phyloP scores from a whole-genome alignment of 2,888 invertebrate species.

The Stegophylla sp. region DNA sequence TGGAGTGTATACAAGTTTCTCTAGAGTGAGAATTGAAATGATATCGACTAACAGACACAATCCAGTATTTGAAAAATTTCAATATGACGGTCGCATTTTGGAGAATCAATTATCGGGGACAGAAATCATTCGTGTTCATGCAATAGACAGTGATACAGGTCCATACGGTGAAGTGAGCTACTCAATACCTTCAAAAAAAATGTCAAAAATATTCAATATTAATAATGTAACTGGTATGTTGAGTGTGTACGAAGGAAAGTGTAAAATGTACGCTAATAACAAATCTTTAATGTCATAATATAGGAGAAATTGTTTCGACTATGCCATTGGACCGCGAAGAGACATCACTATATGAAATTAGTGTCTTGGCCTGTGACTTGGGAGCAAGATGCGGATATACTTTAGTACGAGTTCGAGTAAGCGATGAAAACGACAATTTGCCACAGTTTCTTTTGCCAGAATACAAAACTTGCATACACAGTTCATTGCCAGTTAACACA shows the following conservation, averaged over 20 bases:
- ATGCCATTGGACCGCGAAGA: conserved; percentile 75
- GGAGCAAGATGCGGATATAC: conserved; percentile 80
- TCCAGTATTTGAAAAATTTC: conserved; percentile 79
- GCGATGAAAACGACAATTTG: conserved; percentile 83
- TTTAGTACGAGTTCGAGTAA: conserved; percentile 78
- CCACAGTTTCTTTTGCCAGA: conserved; percentile 79
- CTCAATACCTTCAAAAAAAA: conserved; percentile 77
- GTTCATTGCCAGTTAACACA: conserved; percentile 69
- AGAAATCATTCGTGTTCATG: conserved; percentile 78
- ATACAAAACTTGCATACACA: conserved; percentile 77
- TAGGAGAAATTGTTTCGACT: conserved; percentile 63
- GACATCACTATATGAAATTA: conserved; percentile 75
- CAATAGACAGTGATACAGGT: conserved; percentile 71
- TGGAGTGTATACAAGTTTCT: conserved; percentile 90
- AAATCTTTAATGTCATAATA: conserved; percentile 63
- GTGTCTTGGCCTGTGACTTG: conserved; percentile 81
- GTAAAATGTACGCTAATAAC: neutral
- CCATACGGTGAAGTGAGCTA: conserved; percentile 72
- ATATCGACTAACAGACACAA: conserved; percentile 80
- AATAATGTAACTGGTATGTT: conserved; percentile 72
- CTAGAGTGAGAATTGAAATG: conserved; percentile 79
- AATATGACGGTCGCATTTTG: conserved; percentile 79
- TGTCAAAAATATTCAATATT: conserved; percentile 77
- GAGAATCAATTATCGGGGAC: conserved; percentile 84
- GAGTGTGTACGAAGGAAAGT: conserved; percentile 18